Percentiles rank a stretch among this genome's conserved stretches.
Evolutionary conservation across 2,113 vertebrate species (phyloP).

Genomic region (Gulo gulo): DNA sequence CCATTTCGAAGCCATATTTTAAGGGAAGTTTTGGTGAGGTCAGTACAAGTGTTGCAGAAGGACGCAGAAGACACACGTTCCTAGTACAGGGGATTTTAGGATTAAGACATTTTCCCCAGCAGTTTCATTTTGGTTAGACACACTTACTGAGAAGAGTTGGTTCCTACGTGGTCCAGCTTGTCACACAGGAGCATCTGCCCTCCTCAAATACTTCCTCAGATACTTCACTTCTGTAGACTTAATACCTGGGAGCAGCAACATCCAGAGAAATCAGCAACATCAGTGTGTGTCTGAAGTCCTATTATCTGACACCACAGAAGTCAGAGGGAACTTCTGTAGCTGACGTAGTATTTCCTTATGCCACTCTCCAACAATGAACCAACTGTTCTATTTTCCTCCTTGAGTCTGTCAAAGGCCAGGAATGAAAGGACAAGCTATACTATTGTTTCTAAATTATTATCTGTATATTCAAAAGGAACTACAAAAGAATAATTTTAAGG

Average conservation of each 20-base stretch:
- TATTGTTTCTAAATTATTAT: neutral
- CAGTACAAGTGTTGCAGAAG: neutral
- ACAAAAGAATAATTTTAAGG: constrained; percentile 57
- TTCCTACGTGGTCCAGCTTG: neutral
- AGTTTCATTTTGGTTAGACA: neutral
- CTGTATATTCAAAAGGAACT: constrained; percentile 41
- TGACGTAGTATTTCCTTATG: neutral
- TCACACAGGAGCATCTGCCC: neutral
- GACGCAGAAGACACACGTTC: neutral
- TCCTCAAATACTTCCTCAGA: neutral
- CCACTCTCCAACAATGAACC: neutral
- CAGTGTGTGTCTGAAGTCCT: neutral
- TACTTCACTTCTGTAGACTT: neutral
- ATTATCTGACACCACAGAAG: neutral
- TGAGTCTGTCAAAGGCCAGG: neutral
- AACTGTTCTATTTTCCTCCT: neutral
- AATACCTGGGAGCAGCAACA: neutral
- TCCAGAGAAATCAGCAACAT: neutral
- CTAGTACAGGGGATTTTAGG: neutral
- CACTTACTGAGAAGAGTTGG: neutral
- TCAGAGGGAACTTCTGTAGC: neutral
- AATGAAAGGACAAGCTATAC: neutral
- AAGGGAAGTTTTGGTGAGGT: neutral
- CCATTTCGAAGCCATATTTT: neutral
- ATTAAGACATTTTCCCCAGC: neutral